These are phyloP conservation scores for Caenorhabditis japonica DNA, from an alignment of 2,888 invertebrate species.

Conservation along the genomic window DNA sequence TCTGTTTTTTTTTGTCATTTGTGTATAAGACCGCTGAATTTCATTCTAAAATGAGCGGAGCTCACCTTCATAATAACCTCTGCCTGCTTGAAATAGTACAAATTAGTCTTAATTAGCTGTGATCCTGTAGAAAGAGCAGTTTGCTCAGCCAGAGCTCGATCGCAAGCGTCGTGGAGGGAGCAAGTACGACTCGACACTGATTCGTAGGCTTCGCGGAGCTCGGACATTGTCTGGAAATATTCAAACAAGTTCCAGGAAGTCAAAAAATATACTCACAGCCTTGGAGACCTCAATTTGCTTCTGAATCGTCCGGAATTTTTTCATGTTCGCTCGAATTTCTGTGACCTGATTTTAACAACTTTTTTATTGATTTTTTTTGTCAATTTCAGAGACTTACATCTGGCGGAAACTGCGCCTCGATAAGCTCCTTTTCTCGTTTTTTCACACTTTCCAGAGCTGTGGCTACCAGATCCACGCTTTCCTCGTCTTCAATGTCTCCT, in stretches of 20 bases:
- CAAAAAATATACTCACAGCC: constrained; percentile 30
- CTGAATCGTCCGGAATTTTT: constrained; percentile 48
- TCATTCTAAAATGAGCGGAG: too few species aligned
- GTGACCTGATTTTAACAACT: constrained; percentile 33
- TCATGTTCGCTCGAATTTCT: constrained; percentile 60
- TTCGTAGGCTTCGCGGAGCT: constrained; percentile 66
- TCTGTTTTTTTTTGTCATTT: too few species aligned
- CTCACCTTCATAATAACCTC: constrained; percentile 75
- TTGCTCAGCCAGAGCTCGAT: constrained; percentile 74
- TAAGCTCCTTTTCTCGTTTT: constrained; percentile 44
- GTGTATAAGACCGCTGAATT: too few species aligned
- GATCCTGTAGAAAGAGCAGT: constrained; percentile 73
- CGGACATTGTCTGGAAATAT: constrained; percentile 69
- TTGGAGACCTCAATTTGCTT: constrained; percentile 56
- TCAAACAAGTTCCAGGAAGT: background rate
- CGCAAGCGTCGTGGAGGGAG: constrained; percentile 75
- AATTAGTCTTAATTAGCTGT: constrained; percentile 75
- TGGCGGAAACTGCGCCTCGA: constrained; percentile 35
- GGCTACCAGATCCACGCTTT: constrained; percentile 30
- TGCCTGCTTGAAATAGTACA: constrained; percentile 76
- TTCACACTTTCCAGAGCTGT: constrained; percentile 25
- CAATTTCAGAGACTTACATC: constrained; percentile 32
- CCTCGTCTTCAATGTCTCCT: constrained; percentile 23
- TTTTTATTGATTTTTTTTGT: background rate
- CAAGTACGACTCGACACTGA: constrained; percentile 74